Conservation (phyloP, 92 coral and sea anemone species). For the Pocillopora grandis region DNA sequence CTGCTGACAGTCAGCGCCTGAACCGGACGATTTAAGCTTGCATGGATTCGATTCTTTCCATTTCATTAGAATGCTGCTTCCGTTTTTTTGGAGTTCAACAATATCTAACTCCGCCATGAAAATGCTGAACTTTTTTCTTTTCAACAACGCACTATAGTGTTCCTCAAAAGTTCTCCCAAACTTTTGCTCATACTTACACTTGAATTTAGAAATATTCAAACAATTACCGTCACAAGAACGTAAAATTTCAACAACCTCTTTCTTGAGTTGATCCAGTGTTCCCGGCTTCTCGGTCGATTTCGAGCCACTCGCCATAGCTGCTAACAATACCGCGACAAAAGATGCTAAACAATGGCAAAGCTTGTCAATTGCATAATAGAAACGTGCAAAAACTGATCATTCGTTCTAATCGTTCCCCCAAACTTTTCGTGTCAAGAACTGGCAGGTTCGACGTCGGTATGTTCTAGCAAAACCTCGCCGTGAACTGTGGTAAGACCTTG, state of each 20-base stretch:
- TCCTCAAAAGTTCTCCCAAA: not conserved
- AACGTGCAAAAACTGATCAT: too few relatives aligned
- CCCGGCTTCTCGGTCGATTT: not conserved
- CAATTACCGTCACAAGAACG: conserved; percentile 4
- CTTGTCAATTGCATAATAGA: too few relatives aligned
- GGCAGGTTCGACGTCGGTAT: too few relatives aligned
- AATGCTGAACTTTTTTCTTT: not conserved
- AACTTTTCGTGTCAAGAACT: too few relatives aligned
- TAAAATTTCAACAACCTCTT: conserved; percentile 5
- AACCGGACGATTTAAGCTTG: not conserved
- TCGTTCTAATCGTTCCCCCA: too few relatives aligned
- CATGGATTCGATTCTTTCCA: conserved; percentile 3
- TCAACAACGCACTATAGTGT: not conserved
- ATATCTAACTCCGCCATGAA: conserved; percentile 16
- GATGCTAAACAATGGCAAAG: too few relatives aligned
- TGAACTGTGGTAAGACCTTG: too few relatives aligned
- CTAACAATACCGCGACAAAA: too few relatives aligned
- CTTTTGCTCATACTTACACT: conserved; percentile 4
- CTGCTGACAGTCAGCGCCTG: not conserved
- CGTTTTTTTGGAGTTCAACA: not conserved
- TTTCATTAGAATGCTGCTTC: not conserved
- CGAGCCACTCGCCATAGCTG: too few relatives aligned
- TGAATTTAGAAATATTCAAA: conserved; percentile 11
- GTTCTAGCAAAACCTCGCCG: too few relatives aligned
- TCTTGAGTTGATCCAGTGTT: not conserved